Base-by-base conservation (phyloP, 2,797 vertebrate genomes). In the Chlorospingus flavigularis region DNA sequence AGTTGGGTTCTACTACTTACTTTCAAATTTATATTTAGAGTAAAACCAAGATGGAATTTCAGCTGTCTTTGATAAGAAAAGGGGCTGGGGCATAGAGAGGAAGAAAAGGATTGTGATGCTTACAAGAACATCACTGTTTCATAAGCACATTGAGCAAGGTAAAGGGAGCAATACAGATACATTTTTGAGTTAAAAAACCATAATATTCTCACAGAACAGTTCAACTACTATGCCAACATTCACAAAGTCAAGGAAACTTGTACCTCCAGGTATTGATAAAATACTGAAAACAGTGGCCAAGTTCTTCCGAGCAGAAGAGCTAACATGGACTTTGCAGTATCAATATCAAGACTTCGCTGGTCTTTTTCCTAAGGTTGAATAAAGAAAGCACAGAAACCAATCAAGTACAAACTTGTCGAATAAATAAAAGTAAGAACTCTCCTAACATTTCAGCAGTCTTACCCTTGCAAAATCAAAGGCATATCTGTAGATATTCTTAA, bases 401-500 rank as follows among this genome's bases (percentile, higher is more conserved):
- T 93, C 13, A 88, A 55, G 31, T 55, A 54, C 53, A 86, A 95
- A 33, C 40, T 66, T 17, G 8, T 0, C 68, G 13, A 80, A 40
- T 9, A 71, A 85, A 17, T 30, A 58, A 37, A 93, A 61, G 25
- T 20, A 88, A 53, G 17, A 93, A 74, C 67, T 82, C 57, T 43
- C 71, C 25, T 76, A 86, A 48, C 13, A 26, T 75, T 81, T 15
- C 79, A 91, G 25, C 65, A 53, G 5, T 95, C 99, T 98, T 97
- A 99, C 99, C 98, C 99, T 98, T 97, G 99, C 98, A 96, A 99
- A 99, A 98, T 99, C 99, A 93, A 99, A 99, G 97, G 99, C 99
- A 16, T 99, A 99, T 99, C 99, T 99, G 98, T 99, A 99, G 98
- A 99, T 99, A 97, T 99, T 99, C 98, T 99, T 99, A 98, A 99